These are phyloP conservation scores for Chauna torquata DNA, from an alignment of 2,113 vertebrate genomes.

Conservation along the genomic window DNA sequence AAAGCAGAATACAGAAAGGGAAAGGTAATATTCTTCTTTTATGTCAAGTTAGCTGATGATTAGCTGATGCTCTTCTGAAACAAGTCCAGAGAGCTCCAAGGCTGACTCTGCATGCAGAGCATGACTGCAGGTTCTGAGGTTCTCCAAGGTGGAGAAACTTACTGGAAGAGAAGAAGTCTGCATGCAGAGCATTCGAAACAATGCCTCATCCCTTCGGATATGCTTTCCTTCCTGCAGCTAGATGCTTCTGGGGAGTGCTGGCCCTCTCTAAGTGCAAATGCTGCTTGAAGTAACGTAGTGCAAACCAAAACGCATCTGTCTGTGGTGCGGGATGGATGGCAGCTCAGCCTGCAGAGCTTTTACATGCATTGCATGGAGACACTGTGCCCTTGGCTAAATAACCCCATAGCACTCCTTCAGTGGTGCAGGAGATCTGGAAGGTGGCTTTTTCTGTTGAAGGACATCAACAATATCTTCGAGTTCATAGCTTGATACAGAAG, in stretches of 20 bases:
- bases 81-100: not conserved
- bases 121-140: not conserved
- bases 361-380: not conserved
- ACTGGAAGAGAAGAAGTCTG: not conserved
- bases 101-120: not conserved
- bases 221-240: not conserved
- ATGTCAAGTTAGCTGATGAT: not conserved
- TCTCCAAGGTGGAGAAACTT: not conserved
- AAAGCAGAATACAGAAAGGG: not conserved
- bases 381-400: not conserved
- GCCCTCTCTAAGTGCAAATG: not conserved
- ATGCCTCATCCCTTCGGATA: not conserved
- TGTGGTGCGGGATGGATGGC: not conserved
- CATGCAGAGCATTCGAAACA: not conserved
- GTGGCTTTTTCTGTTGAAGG: not conserved
- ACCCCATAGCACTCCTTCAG: not conserved
- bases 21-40: not conserved
- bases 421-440: not conserved
- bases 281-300: not conserved
- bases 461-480: not conserved
- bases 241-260: not conserved
- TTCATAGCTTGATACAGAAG: not conserved
- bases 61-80: not conserved
- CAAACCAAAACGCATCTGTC: not conserved
- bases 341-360: not conserved